Evolutionary conservation across 2,888 invertebrate species (phyloP).

Genomic region (Oeneis ivallda): DNA sequence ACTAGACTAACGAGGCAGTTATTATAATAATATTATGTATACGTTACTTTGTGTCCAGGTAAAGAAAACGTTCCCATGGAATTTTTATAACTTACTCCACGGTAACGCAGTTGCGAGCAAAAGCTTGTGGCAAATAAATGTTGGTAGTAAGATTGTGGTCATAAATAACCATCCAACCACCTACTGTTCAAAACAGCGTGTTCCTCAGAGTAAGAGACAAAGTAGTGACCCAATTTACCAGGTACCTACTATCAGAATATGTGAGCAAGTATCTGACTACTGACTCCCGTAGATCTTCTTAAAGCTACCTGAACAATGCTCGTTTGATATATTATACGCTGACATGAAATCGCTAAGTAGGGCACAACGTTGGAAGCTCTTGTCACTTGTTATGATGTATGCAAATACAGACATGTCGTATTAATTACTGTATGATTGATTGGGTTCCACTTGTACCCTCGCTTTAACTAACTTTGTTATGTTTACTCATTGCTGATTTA

Average conservation of each 20-base stretch:
- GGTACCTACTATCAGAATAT: neutral
- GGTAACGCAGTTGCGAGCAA: no score
- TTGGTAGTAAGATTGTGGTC: no score
- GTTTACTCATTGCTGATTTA: no score
- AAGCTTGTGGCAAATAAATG: neutral
- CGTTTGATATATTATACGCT: constrained; percentile 17
- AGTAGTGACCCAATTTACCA: neutral
- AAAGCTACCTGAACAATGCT: constrained; percentile 14
- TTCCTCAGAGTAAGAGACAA: neutral
- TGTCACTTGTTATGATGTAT: constrained; percentile 9
- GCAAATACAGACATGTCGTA: constrained; percentile 45
- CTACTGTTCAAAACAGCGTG: neutral
- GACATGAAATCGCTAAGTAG: constrained; percentile 23
- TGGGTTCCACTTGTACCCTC: constrained; percentile 44
- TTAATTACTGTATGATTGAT: constrained; percentile 63
- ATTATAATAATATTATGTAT: no score
- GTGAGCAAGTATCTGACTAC: neutral
- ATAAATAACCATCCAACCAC: neutral
- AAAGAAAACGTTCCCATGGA: no score
- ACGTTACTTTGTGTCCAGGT: no score
- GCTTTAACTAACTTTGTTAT: no score
- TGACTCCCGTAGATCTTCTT: constrained; percentile 8
- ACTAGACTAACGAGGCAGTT: no score
- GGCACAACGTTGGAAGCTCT: constrained; percentile 35
- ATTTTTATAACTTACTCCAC: no score